Evolutionary conservation across 2,113 vertebrate species (phyloP), one percentile per base, ranked within the genome.

Genomic region (Lasiurus borealis): DNA sequence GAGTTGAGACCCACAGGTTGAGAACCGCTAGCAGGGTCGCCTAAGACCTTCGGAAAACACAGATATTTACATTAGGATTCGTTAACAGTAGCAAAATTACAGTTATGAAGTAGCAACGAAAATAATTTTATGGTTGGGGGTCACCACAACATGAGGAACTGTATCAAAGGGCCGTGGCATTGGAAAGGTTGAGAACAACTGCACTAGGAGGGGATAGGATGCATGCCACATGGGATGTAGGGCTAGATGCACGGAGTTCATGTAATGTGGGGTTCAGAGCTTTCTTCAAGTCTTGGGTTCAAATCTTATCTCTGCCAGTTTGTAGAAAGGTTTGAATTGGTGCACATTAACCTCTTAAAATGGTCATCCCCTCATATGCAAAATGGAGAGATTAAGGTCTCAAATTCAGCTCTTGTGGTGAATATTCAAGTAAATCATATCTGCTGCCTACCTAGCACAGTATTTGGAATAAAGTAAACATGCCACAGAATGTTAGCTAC

Each of bases 161-260:
- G 5, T 40, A 40, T 40, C 40, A 40, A 40, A 40, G 40, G 40
- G 40, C 40, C 40, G 5, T 5, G 40, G 40, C 40, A 40, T 40
- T 40, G 40, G 40, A 40, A 40, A 40, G 40, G 40, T 40, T 40
- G 40, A 40, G 40, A 40, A 40, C 40, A 40, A 40, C 40, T 40
- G 44, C 18, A 19, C 9, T 1, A 4, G 25, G 48, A 6, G 25
- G 29, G 6, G 18, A 12, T 34, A 52, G 40, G 64, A n/a, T 8
- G 14, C 31, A 8, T 0, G 2, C 3, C 71, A 48, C 19, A 2
- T n/a, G 11, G 64, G 31, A n/a, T 13, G 6, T 14, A 6, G 31
- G 64, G 64, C 14, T 12, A 73, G 69, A 48, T 31, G 29, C 9
- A 21, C 0, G 0, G 80, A 48, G 66, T 21, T 80, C 1, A 6